Percentiles rank a stretch among this genome's conserved stretches.
These are phyloP conservation scores for Scaeva pyrastri DNA, from an alignment of 2,888 invertebrate genomes.

Conservation along the genomic window DNA sequence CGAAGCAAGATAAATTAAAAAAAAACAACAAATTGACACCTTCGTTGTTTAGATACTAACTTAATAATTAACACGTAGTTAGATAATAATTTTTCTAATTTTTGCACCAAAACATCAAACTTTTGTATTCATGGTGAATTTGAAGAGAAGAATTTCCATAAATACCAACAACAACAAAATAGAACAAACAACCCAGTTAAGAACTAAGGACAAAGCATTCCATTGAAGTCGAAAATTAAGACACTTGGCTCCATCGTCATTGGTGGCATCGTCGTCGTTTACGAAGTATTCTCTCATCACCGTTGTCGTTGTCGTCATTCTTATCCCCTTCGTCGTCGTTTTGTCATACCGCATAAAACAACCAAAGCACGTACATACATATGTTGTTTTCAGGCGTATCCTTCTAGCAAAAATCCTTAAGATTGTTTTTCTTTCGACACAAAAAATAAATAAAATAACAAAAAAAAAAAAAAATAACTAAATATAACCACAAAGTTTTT, in stretches of 20 bases:
- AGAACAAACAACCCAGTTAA: not conserved
- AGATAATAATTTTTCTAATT: not conserved
- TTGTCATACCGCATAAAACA: not conserved
- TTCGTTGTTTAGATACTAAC: not conserved
- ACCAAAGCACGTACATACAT: not conserved
- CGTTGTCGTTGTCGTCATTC: not conserved
- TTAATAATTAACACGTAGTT: not conserved
- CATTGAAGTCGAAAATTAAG: conserved; percentile 16
- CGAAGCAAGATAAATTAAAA: not conserved
- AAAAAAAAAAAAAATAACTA: conserved; percentile 17
- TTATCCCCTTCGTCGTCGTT: not conserved
- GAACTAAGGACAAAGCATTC: conserved; percentile 6
- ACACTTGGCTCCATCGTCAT: not conserved
- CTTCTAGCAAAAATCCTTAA: conserved; percentile 19
- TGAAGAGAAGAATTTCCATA: not conserved
- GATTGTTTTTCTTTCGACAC: conserved; percentile 10
- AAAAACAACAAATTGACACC: conserved; percentile 7
- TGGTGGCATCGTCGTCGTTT: no score
- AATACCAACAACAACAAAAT: conserved; percentile 3
- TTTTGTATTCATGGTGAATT: not conserved
- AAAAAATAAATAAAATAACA: not conserved
- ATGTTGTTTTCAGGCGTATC: conserved; percentile 8
- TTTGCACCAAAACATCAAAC: not conserved
- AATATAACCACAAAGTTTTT: conserved; percentile 52
- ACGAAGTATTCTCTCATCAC: no score